Conservation (phyloP, 2,888 invertebrate species). For the Onchidella celtica region DNA sequence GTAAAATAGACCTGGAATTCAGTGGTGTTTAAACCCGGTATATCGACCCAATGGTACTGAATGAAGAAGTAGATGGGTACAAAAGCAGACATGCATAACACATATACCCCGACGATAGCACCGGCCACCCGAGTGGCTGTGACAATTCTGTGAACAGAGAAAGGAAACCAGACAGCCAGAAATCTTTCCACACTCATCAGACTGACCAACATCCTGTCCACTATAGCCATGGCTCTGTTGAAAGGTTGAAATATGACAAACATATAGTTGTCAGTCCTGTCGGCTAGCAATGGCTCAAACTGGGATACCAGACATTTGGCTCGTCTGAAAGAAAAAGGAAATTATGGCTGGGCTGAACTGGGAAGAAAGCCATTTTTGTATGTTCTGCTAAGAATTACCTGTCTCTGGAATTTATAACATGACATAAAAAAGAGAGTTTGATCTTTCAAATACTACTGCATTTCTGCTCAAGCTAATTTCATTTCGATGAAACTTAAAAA, state of each 20-base stretch:
- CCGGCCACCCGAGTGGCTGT: background rate
- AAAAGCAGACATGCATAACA: background rate
- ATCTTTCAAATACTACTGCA: too few species aligned
- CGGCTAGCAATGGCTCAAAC: background rate
- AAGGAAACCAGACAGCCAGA: background rate
- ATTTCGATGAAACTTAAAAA: too few species aligned
- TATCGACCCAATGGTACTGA: background rate
- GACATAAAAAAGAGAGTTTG: too few species aligned
- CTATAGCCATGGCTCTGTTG: background rate
- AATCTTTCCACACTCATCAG: background rate
- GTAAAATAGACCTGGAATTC: background rate
- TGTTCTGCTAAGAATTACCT: too few species aligned
- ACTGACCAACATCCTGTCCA: background rate
- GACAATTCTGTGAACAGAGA: background rate
- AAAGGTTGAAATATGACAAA: background rate
- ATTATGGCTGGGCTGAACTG: too few species aligned
- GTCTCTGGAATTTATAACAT: too few species aligned
- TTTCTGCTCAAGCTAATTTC: too few species aligned
- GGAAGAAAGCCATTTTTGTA: too few species aligned
- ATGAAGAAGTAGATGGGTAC: background rate
- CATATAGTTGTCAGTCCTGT: background rate
- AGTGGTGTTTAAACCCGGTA: background rate
- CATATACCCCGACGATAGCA: background rate
- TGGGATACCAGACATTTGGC: background rate
- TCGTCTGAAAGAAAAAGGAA: background rate